A percentile compares a stretch with the other conserved stretches of the same genome.
These are phyloP conservation scores for Mesoclemmys tuberculata DNA, from an alignment of 2,113 vertebrate genomes.

Conservation along the genomic window DNA sequence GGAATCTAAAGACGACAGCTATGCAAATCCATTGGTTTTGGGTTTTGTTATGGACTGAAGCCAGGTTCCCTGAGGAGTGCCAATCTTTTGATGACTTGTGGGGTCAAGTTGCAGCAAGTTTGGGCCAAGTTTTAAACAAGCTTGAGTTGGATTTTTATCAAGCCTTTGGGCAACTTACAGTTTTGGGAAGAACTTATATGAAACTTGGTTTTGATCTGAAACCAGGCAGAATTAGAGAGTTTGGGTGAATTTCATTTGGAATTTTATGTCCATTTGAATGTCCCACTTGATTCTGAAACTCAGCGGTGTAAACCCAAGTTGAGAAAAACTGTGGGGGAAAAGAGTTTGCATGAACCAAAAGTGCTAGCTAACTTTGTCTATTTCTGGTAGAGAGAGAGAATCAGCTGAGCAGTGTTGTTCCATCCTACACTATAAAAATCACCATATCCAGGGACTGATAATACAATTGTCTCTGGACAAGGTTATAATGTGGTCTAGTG, in stretches of 20 bases:
- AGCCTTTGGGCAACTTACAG: conserved; percentile 6
- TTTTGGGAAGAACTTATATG: not conserved
- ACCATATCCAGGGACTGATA: not conserved
- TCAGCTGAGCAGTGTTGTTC: not conserved
- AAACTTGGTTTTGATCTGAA: conserved; percentile 4
- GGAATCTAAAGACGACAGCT: not conserved
- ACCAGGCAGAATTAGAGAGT: not conserved
- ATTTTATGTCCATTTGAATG: not conserved
- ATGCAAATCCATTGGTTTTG: not conserved
- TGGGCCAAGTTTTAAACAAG: conserved; percentile 29
- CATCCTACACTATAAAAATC: not conserved
- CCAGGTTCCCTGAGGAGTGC: not conserved
- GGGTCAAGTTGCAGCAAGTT: not conserved
- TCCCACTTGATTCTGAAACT: not conserved
- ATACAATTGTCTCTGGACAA: not conserved
- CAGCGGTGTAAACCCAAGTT: not conserved
- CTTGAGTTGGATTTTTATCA: conserved; percentile 27
- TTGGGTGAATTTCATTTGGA: not conserved
- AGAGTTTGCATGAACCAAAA: not conserved
- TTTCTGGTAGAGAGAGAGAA: not conserved
- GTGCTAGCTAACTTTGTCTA: not conserved
- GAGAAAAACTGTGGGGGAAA: not conserved
- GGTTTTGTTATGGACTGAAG: not conserved
- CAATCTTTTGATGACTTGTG: conserved; percentile 23
- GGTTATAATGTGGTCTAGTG: not conserved